Evolutionary conservation across 2,888 invertebrate species (phyloP).

Genomic region (Liopterus haemorrhoidalis): DNA sequence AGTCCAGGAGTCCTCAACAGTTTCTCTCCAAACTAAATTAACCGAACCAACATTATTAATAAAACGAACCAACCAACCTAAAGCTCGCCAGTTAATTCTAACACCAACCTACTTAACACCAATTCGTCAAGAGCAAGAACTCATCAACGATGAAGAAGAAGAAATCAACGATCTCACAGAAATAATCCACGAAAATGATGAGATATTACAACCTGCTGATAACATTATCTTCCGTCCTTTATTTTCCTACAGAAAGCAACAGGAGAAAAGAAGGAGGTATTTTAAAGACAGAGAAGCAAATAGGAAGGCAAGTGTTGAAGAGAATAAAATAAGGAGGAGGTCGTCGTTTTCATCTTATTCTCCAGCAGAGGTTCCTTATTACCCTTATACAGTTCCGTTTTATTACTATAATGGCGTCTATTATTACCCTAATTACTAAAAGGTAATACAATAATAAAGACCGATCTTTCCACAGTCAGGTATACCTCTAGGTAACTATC

Average conservation of each 20-base stretch:
- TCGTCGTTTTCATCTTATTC: too few relatives aligned
- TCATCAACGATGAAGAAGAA: neutral
- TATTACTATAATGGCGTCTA: conserved; percentile 3
- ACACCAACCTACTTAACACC: neutral
- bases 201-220: conserved; percentile 24
- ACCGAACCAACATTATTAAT: too few relatives aligned
- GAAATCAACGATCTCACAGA: conserved; percentile 10
- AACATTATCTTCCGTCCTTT: conserved; percentile 26
- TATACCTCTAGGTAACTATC: too few relatives aligned
- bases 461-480: too few relatives aligned
- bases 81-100: neutral
- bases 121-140: too few relatives aligned
- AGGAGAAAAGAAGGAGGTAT: conserved; percentile 16
- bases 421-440: conserved; percentile 5
- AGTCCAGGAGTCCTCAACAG: too few relatives aligned
- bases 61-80: neutral
- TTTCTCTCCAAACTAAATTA: too few relatives aligned
- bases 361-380: neutral
- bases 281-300: too few relatives aligned
- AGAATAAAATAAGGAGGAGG: too few relatives aligned
- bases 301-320: too few relatives aligned
- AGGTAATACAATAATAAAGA: too few relatives aligned
- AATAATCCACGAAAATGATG: conserved; percentile 8
- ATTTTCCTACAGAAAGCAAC: conserved; percentile 22
- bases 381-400: neutral